Conservation (phyloP, 2,888 invertebrate species). For the Orthonychiurus folsomi region DNA sequence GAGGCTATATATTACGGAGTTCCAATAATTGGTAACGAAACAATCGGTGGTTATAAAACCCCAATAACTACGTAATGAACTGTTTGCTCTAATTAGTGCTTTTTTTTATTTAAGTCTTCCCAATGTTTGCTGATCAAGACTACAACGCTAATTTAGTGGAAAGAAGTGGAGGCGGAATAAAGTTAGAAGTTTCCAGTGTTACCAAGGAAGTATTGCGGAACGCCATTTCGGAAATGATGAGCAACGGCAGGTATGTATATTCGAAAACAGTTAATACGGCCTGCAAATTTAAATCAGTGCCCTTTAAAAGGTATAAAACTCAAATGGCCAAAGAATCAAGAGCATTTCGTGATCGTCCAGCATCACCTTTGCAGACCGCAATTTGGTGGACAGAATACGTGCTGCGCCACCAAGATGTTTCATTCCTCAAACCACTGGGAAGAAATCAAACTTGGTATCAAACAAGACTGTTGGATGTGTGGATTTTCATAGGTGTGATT, state of each 20-base stretch:
- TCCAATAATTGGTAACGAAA: slow-evolving; percentile 50
- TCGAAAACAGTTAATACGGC: neutral
- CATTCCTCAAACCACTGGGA: slow-evolving; percentile 22
- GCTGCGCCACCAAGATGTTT: slow-evolving; percentile 21
- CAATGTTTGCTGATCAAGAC: slow-evolving; percentile 5
- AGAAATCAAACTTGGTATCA: slow-evolving; percentile 25
- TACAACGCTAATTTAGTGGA: neutral
- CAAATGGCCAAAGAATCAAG: neutral
- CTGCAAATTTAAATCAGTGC: neutral
- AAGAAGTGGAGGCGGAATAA: neutral
- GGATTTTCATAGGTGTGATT: too few species aligned
- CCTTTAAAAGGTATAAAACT: neutral
- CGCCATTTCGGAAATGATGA: neutral
- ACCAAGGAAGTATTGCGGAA: neutral
- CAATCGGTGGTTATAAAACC: too few species aligned
- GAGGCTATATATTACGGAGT: slow-evolving; percentile 55
- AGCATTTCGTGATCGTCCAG: slow-evolving; percentile 24
- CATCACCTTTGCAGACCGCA: slow-evolving; percentile 19
- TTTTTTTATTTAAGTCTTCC: too few species aligned
- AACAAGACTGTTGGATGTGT: slow-evolving; percentile 22
- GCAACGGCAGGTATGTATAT: neutral
- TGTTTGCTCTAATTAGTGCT: too few species aligned
- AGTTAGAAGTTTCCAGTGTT: neutral
- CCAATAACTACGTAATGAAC: too few species aligned
- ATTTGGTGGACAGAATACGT: slow-evolving; percentile 33